Evolutionary conservation across 2,888 invertebrate genomes (phyloP), one percentile per base, ranked within the genome.

Genomic region (Ectemnius continuus): DNA sequence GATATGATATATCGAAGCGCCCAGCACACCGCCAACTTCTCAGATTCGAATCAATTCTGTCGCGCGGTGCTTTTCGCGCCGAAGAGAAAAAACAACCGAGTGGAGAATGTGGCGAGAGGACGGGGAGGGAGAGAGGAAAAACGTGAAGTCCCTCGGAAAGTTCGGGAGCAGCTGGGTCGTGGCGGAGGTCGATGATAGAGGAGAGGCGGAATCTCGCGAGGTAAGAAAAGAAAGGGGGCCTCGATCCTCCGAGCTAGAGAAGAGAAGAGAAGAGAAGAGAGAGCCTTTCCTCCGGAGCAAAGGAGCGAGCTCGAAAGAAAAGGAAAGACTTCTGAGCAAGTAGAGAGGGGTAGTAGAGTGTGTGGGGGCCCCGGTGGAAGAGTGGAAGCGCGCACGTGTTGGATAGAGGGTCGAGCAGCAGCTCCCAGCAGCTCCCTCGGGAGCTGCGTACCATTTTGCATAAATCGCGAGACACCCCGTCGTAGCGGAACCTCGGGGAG

Each of bases 391-490:
- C 75, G 87, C 88, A 87, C 89, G 89, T 87, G 89, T 87, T 86
- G 80, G 85, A 85, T 85, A 76, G 85, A 88, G 84, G 62, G 86
- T 86, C 87, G 85, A 85, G 79, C 62, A 70, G 70, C 73, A 58
- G 18, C 57, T 78, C 77, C 76, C 82, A 85, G 85, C 79, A 86
- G 82, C 85, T 89, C 90, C 87, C 88, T 58, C 59, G 90, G 88
- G 89, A 89, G 87, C 85, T 86, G 82, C 89, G 88, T 88, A 86
- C 87, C 88, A 90, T 89, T 90, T 90, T 90, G 90, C 90, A 90
- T 90, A 90, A 90, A 89, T 90, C 90, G 89, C 89, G 87, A 89
- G 88, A 89, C 88, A 90, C 89, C 87, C 89, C 85, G 86, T 82
- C 82, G 84, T 80, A 85, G 77, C 62, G 79, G 76, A 88, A 88